phyloP scores from a whole-genome alignment of 2,113 vertebrate species.

The Hystrix brachyura region DNA sequence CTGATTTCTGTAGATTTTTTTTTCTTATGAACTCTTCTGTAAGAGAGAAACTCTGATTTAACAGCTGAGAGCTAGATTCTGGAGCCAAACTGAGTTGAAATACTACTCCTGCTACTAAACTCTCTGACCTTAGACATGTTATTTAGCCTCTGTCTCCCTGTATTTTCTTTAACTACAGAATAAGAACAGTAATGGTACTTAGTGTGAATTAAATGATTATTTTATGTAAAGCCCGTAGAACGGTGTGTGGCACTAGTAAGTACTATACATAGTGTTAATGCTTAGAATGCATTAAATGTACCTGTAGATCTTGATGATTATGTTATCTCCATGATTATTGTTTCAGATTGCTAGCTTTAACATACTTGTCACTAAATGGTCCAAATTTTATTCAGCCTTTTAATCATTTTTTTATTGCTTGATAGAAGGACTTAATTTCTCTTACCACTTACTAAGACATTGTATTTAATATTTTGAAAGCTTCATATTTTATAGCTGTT shows the following conservation, averaged over 20 bases:
- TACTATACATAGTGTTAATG: neutral
- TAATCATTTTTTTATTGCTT: slow-evolving; percentile 28
- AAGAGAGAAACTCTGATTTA: neutral
- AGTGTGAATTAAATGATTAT: slow-evolving; percentile 11
- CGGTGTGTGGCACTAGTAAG: slow-evolving; percentile 30
- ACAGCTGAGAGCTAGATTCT: neutral
- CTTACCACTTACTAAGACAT: slow-evolving; percentile 7
- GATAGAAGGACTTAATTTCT: slow-evolving; percentile 44
- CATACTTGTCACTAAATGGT: neutral
- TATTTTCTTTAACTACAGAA: neutral
- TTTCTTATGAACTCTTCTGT: neutral
- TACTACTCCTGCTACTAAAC: neutral
- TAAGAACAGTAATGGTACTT: neutral
- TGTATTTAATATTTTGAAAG: slow-evolving; percentile 49
- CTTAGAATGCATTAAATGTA: slow-evolving; percentile 30
- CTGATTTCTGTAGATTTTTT: neutral
- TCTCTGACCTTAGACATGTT: neutral
- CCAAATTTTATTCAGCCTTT: slow-evolving; percentile 23
- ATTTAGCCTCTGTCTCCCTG: slow-evolving; percentile 14
- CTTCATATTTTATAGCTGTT: slow-evolving; percentile 28
- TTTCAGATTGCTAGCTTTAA: neutral
- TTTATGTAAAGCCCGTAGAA: slow-evolving; percentile 38
- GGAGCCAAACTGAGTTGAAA: neutral
- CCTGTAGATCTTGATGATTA: slow-evolving; percentile 32
- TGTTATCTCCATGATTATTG: neutral